Conservation (phyloP, 2,113 vertebrate genomes). For the Austrofundulus limnaeus region DNA sequence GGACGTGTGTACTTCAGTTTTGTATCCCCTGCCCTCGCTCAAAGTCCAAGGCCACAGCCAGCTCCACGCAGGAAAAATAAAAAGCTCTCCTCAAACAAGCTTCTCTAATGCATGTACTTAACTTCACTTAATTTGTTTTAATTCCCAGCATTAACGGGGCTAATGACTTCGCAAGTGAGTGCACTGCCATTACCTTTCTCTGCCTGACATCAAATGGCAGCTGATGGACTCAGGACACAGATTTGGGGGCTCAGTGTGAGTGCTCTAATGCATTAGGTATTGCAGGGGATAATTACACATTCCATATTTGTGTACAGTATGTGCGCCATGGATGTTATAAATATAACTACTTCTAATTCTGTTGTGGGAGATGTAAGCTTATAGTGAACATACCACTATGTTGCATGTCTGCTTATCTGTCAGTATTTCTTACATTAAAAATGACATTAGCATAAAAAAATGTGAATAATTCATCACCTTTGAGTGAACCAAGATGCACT, state of each 20-base stretch:
- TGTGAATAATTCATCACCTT: constrained; percentile 82
- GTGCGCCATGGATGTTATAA: constrained; percentile 46
- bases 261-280: constrained; percentile 67
- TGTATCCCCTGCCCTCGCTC: constrained; percentile 22
- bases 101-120: constrained; percentile 78
- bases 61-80: constrained; percentile 47
- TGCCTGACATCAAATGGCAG: constrained; percentile 72
- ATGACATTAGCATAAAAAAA: constrained; percentile 82
- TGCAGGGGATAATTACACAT: constrained; percentile 62
- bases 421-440: constrained; percentile 74
- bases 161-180: constrained; percentile 75
- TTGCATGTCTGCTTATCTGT: constrained; percentile 58
- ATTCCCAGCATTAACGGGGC: constrained; percentile 73
- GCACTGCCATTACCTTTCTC: constrained; percentile 75
- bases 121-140: constrained; percentile 80
- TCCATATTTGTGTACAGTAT: constrained; percentile 54
- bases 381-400: constrained; percentile 17
- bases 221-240: constrained; percentile 72
- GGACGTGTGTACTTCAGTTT: constrained; percentile 12
- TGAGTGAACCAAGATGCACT: constrained; percentile 76
- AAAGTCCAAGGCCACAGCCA: constrained; percentile 29
- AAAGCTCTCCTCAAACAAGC: constrained; percentile 70
- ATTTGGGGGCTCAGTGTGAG: constrained; percentile 66
- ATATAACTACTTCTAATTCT: constrained; percentile 42
- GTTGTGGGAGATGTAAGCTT: constrained; percentile 19